Conservation (phyloP, 2,113 vertebrate species). For the Lophura nycthemera region DNA sequence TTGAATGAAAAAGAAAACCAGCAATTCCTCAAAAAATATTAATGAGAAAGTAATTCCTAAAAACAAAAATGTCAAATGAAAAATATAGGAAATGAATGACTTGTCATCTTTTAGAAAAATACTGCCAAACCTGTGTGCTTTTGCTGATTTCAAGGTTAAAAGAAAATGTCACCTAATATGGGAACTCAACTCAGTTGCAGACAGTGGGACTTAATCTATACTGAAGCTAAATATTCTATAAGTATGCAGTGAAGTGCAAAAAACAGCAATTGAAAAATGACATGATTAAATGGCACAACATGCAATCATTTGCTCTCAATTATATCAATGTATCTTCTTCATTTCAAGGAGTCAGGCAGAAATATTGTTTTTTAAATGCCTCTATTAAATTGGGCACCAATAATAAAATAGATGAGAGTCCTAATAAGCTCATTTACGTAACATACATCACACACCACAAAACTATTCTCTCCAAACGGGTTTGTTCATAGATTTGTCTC, state of each 20-base stretch:
- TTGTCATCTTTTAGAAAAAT: slow-evolving; percentile 66
- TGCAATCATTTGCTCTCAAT: slow-evolving; percentile 88
- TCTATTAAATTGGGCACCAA: slow-evolving; percentile 86
- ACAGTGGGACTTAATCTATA: slow-evolving; percentile 78
- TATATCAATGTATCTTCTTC: slow-evolving; percentile 88
- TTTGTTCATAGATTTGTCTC: slow-evolving; percentile 80
- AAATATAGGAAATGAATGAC: slow-evolving; percentile 57
- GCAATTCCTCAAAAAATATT: slow-evolving; percentile 29
- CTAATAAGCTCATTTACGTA: slow-evolving; percentile 86
- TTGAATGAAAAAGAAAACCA: slow-evolving; percentile 3
- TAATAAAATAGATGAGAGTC: slow-evolving; percentile 87
- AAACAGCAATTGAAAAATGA: slow-evolving; percentile 87
- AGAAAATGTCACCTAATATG: slow-evolving; percentile 65
- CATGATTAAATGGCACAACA: slow-evolving; percentile 87
- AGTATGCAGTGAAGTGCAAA: slow-evolving; percentile 82
- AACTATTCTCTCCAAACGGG: slow-evolving; percentile 78
- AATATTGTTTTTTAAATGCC: slow-evolving; percentile 90
- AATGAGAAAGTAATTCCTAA: slow-evolving; percentile 33
- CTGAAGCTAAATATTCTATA: slow-evolving; percentile 83
- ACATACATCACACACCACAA: slow-evolving; percentile 80
- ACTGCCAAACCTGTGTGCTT: slow-evolving; percentile 54
- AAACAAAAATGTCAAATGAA: slow-evolving; percentile 39
- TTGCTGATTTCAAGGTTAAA: slow-evolving; percentile 75
- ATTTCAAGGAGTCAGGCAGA: slow-evolving; percentile 83
- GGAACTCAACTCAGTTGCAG: slow-evolving; percentile 64